Percentiles rank a stretch among this genome's conserved stretches.
phyloP scores from a whole-genome alignment of 2,113 vertebrate genomes.

The Madoqua kirkii region DNA sequence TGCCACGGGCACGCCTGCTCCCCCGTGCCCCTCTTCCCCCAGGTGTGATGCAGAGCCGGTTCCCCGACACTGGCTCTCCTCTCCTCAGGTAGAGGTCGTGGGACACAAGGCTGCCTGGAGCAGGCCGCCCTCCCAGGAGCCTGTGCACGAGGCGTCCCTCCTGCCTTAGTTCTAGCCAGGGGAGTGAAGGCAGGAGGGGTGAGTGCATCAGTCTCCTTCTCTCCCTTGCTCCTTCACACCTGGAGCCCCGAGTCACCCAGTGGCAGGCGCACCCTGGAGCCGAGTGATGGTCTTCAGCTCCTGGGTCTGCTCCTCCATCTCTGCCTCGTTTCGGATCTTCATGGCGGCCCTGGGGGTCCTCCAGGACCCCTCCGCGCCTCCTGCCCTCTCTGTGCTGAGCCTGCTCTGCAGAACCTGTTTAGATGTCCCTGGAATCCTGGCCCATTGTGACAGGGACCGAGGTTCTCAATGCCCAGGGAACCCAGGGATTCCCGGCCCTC shows the following conservation, averaged over 20 bases:
- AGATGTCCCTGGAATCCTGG: background rate
- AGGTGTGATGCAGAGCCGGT: accelerated
- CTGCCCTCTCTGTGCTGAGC: background rate
- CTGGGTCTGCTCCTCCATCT: slow-evolving; percentile 29
- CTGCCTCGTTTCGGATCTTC: background rate
- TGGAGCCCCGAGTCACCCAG: accelerated
- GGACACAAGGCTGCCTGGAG: background rate
- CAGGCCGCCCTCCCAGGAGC: background rate
- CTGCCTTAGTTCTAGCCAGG: background rate
- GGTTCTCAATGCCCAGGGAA: slow-evolving; percentile 21
- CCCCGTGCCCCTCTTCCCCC: too few species aligned
- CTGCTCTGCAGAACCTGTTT: background rate
- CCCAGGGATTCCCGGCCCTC: background rate
- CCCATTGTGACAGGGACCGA: slow-evolving; percentile 39
- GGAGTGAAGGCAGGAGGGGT: background rate
- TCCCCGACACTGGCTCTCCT: background rate
- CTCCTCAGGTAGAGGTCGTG: background rate
- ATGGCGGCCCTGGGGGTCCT: background rate
- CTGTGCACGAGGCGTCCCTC: accelerated
- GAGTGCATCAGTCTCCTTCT: too few species aligned
- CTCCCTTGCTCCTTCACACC: background rate
- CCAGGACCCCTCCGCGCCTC: too few species aligned
- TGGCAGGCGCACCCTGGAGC: slow-evolving; percentile 59
- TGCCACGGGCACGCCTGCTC: accelerated
- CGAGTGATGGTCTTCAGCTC: slow-evolving; percentile 66